Evolutionary conservation across 2,113 vertebrate genomes (phyloP).

Genomic region (Amblyornis subalaris): DNA sequence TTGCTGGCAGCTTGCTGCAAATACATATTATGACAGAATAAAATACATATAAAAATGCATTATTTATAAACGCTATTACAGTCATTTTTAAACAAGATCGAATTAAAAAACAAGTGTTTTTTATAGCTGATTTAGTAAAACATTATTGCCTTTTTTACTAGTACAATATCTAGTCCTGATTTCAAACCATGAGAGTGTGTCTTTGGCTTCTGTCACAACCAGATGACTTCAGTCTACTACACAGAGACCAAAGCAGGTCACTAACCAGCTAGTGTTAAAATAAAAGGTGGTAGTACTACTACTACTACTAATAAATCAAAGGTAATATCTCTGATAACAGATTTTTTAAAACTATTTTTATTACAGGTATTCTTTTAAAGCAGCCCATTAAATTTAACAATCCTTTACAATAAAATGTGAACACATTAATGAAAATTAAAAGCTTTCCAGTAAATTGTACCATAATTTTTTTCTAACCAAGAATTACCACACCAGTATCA

Average conservation of each 20-base stretch:
- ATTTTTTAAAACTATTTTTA: neutral
- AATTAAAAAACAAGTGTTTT: neutral
- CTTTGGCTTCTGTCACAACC: neutral
- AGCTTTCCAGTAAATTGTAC: neutral
- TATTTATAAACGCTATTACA: neutral
- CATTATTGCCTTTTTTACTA: neutral
- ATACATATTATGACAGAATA: neutral
- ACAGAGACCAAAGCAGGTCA: neutral
- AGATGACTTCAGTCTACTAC: neutral
- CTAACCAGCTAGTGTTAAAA: neutral
- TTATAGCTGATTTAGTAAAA: neutral
- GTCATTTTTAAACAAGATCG: neutral
- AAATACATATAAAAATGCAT: neutral
- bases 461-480: neutral
- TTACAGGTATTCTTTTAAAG: neutral
- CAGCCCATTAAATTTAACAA: neutral
- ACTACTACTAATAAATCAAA: neutral
- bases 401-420: neutral
- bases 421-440: neutral
- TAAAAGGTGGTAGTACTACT: neutral
- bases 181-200: neutral
- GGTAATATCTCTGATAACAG: neutral
- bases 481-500: neutral
- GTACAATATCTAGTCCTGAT: neutral
- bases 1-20: neutral